Conservation (phyloP, 2,888 invertebrate species). For the Criorhina ranunculi region DNA sequence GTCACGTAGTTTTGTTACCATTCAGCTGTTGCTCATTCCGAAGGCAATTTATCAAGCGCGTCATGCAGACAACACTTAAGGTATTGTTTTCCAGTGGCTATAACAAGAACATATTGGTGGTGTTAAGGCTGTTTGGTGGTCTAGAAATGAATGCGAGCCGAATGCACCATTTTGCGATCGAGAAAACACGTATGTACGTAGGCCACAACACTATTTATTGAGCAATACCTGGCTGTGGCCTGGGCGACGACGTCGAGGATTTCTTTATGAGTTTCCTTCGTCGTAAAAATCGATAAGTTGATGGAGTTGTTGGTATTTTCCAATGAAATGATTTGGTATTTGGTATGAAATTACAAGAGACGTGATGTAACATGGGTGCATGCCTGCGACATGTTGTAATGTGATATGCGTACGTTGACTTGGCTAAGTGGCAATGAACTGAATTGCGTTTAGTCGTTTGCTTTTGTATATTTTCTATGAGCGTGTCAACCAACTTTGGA, state of each 20-base stretch:
- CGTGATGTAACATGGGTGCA: constrained; percentile 9
- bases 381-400: constrained; percentile 17
- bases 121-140: constrained; percentile 4
- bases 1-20: constrained; percentile 61
- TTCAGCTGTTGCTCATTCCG: constrained; percentile 23
- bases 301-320: constrained; percentile 5
- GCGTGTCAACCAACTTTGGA: no score
- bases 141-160: constrained; percentile 26
- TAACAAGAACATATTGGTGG: constrained; percentile 19
- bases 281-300: constrained; percentile 16
- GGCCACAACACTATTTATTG: constrained; percentile 21
- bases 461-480: no score
- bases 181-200: constrained; percentile 12
- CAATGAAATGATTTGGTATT: constrained; percentile 11
- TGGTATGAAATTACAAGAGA: constrained; percentile 8
- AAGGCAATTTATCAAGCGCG: constrained; percentile 45
- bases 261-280: constrained; percentile 32
- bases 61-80: constrained; percentile 10
- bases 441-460: neutral
- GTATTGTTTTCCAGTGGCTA: constrained; percentile 6
- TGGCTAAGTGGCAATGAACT: constrained; percentile 15
- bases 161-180: neutral
- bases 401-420: neutral
- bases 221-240: constrained; percentile 12
- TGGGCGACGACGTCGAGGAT: constrained; percentile 11